A percentile compares a stretch with the other conserved stretches of the same genome.
Evolutionary conservation across 2,113 vertebrate genomes (phyloP).

Genomic region (Regulus satrapa): DNA sequence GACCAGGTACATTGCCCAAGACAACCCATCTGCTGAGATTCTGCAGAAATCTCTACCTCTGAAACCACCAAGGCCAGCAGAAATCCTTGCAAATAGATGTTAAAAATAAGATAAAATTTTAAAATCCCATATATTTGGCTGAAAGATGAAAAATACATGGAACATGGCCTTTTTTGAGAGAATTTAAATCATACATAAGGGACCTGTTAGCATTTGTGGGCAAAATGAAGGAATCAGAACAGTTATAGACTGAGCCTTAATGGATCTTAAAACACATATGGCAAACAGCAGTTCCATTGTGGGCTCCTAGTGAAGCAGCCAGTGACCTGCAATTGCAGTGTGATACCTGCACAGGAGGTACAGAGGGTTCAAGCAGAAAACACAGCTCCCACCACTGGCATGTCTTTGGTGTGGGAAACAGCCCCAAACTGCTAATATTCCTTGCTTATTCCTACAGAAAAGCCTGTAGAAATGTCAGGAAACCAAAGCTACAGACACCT

Average conservation of each 20-base stretch:
- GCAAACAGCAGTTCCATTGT: not conserved
- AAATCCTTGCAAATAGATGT: not conserved
- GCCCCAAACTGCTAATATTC: not conserved
- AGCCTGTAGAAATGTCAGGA: not conserved
- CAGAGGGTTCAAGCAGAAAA: not conserved
- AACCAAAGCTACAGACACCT: not conserved
- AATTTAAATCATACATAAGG: not conserved
- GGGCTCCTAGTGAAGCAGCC: not conserved
- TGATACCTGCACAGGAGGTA: not conserved
- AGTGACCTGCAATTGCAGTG: not conserved
- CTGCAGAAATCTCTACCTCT: not conserved
- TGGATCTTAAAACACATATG: not conserved
- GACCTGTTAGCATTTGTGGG: not conserved
- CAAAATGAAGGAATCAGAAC: not conserved
- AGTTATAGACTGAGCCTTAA: not conserved
- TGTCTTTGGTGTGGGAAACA: not conserved
- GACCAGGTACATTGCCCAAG: not conserved
- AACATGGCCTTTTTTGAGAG: not conserved
- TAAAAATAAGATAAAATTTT: too few relatives aligned
- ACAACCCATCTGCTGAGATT: not conserved
- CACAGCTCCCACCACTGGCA: not conserved
- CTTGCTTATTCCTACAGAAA: not conserved
- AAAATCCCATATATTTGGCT: not conserved
- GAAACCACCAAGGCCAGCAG: not conserved
- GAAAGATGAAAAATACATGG: not conserved